Evolutionary conservation across 53 echinoderm and acorn worm species (phyloP), one percentile per base, ranked within the genome.

Genomic region (Temnopleurus reevesii): DNA sequence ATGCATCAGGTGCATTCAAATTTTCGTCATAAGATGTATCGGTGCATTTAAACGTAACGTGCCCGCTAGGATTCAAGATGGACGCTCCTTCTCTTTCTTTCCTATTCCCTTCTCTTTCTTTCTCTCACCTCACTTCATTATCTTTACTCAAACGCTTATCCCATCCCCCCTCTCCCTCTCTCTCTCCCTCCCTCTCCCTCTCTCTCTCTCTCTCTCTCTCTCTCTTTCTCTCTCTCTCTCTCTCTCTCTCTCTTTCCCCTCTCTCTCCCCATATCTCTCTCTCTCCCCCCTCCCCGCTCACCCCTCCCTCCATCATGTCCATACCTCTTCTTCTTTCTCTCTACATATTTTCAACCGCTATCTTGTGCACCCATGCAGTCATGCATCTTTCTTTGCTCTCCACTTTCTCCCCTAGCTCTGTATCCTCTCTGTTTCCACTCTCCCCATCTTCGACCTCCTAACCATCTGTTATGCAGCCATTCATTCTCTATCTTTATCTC

Each of bases 11-110:
- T 15, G 46, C 27, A 47, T 46, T 49, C 46, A 4, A 47, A 18
- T 47, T 79, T 79, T 79, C 51, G 79, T 79, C 79, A 79, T 79
- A 79, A 79, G 79, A 79, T 49, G 79, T 49, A 79, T 79, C 27
- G 79, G 46, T 79, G 79, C 79, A 79, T 79, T 79, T 79, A 79
- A 10, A 49, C 79, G 30, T 46, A 51, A 30, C 44, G 41, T 76
- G 47, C 79, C 83, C 56, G 30, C 54, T 53, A 47, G 83, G 49
- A 34, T 28, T 17, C 79, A n/a, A 19, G 60, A 59, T 59, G 13
- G 18, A 59, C 6, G 31, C 9, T 53, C 12, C 24, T 18, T 54
- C 18, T n/a, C 38, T 21, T 13, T 35, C 83, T 15, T 55, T 19
- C 55, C 12, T 35, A 15, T 7, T 53, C 54, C 29, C 55, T 46